phyloP scores from a whole-genome alignment of 2,113 vertebrate genomes.

The Melanostigma gelatinosum region DNA sequence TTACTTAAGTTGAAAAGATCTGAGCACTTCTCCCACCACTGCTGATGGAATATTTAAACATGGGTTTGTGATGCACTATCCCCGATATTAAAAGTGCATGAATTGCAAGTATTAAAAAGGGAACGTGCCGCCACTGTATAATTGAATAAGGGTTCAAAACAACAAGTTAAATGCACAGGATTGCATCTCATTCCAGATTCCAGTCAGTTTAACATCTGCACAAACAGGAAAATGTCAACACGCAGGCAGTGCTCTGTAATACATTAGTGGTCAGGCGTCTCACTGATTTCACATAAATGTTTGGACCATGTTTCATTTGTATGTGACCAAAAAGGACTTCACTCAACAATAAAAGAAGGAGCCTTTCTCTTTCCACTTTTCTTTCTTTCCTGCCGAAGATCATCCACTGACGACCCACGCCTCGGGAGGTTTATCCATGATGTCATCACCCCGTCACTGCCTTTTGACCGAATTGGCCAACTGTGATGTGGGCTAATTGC shows the following conservation, averaged over 20 bases:
- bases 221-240: not conserved
- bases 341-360: not conserved
- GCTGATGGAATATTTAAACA: not conserved
- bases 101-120: not conserved
- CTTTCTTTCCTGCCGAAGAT: not conserved
- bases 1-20: not conserved
- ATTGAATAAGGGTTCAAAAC: not conserved
- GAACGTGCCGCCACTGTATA: not conserved
- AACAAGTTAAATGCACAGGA: not conserved
- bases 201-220: not conserved
- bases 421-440: constrained; percentile 14
- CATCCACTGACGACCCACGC: not conserved
- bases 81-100: constrained; percentile 1
- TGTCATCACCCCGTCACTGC: constrained; percentile 51
- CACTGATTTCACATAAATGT: not conserved
- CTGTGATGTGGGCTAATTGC: constrained; percentile 28
- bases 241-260: not conserved
- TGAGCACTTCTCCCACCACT: not conserved
- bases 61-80: not conserved
- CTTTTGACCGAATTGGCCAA: constrained; percentile 27
- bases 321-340: not conserved
- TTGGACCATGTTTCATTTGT: not conserved
- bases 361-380: not conserved
- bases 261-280: not conserved
- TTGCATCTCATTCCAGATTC: not conserved